Conservation (phyloP, 2,888 invertebrate species). For the Cephus pygmeus region DNA sequence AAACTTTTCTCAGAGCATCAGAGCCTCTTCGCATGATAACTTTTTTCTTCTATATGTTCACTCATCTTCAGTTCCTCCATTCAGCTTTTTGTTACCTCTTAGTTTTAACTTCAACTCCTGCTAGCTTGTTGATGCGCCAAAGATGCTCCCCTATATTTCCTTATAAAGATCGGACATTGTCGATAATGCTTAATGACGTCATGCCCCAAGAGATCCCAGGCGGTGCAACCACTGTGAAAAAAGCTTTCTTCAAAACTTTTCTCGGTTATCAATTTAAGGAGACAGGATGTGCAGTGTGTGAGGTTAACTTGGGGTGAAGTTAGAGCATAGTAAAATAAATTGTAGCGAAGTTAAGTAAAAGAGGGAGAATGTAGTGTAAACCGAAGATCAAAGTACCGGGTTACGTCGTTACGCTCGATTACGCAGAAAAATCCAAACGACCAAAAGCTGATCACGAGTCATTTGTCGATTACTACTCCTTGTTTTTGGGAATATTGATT, state of each 20-base stretch:
- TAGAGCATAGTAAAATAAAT: constrained; percentile 1
- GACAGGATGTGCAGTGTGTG: background rate
- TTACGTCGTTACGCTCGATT: constrained; percentile 22
- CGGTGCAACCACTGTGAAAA: background rate
- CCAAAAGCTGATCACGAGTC: background rate
- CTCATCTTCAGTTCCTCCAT: background rate
- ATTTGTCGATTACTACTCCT: background rate
- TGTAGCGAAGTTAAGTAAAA: constrained; percentile 2
- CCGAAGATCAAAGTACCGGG: background rate
- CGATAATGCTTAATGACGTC: constrained; percentile 2
- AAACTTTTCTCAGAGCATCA: too few species aligned
- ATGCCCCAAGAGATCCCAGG: background rate
- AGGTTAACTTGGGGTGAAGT: constrained; percentile 1
- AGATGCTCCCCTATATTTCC: background rate
- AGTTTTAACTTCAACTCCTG: background rate
- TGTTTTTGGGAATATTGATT: constrained; percentile 2
- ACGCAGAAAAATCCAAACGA: constrained; percentile 19
- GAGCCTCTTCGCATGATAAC: too few species aligned
- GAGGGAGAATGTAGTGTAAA: constrained; percentile 11
- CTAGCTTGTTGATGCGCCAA: background rate
- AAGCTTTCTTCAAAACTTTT: background rate
- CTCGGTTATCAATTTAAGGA: constrained; percentile 10
- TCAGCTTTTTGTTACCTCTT: background rate
- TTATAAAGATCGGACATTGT: background rate
- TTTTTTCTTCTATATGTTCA: background rate